A percentile compares a stretch with the other conserved stretches of the same genome.
phyloP scores from a whole-genome alignment of 2,113 vertebrate species.

The Gracilinanus agilis region DNA sequence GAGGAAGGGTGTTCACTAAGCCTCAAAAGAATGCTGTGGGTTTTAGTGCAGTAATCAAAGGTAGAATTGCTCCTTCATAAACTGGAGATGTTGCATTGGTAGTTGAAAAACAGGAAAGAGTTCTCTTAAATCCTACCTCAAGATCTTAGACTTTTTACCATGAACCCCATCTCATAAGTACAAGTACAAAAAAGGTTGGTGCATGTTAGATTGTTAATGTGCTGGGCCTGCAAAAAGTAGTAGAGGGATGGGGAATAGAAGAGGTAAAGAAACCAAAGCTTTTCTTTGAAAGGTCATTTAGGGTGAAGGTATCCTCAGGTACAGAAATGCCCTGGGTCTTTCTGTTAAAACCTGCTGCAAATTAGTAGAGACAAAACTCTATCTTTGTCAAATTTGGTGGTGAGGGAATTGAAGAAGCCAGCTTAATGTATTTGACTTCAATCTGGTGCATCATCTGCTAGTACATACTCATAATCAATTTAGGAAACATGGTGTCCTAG shows the following conservation, averaged over 20 bases:
- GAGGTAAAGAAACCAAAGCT: background rate
- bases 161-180: background rate
- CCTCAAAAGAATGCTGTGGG: no score
- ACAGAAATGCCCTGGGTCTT: background rate
- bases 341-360: background rate
- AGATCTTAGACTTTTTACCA: background rate
- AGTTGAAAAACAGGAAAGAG: background rate
- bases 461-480: background rate
- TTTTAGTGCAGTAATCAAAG: rapidly evolving
- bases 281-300: background rate
- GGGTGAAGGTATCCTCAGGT: background rate
- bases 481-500: background rate
- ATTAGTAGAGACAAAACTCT: background rate
- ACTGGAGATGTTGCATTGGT: background rate
- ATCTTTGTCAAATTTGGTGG: background rate
- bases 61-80: background rate
- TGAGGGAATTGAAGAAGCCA: background rate
- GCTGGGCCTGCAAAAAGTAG: background rate
- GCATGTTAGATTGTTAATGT: background rate
- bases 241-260: background rate
- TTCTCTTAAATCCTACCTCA: background rate
- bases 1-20: no score
- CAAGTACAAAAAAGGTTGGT: background rate
- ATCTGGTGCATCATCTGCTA: background rate
- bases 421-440: background rate